A percentile compares a stretch with the other conserved stretches of the same genome.
These are phyloP conservation scores for Scotopteryx bipunctaria DNA, from an alignment of 2,888 invertebrate species.

Conservation along the genomic window DNA sequence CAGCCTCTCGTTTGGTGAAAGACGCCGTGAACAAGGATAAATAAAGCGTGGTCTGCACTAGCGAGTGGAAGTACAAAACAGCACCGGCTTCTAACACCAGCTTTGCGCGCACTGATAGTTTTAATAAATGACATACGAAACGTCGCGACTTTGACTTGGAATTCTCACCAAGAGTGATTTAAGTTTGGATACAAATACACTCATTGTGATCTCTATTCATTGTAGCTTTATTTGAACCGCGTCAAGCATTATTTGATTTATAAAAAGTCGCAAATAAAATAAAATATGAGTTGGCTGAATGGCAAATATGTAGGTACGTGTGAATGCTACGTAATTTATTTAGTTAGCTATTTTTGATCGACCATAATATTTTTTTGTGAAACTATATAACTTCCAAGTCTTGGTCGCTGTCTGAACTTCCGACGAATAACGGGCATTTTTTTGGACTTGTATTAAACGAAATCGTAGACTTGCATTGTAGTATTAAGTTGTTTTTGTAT, in stretches of 20 bases:
- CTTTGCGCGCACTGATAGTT: slow-evolving; percentile 33
- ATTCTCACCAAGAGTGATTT: not conserved
- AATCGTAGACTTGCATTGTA: slow-evolving; percentile 33
- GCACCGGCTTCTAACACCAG: slow-evolving; percentile 31
- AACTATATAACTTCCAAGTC: slow-evolving; percentile 31
- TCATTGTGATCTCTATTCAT: not conserved
- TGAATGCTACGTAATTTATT: slow-evolving; percentile 3
- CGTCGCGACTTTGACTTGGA: slow-evolving; percentile 11
- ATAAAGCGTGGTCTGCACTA: slow-evolving; percentile 45
- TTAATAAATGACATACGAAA: slow-evolving; percentile 17
- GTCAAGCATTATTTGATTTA: not conserved
- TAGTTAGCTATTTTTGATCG: not conserved
- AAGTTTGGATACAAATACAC: not conserved
- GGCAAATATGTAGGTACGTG: not conserved
- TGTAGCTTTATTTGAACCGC: not conserved
- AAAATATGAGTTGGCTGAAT: not conserved
- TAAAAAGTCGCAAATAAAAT: slow-evolving; percentile 1
- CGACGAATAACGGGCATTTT: slow-evolving; percentile 13
- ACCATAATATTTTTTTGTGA: not conserved
- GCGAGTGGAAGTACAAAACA: slow-evolving; percentile 50
- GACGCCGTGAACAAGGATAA: slow-evolving; percentile 67
- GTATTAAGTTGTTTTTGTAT: slow-evolving; percentile 52
- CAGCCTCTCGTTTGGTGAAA: slow-evolving; percentile 68
- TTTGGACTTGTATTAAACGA: slow-evolving; percentile 29
- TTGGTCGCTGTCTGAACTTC: slow-evolving; percentile 12